Evolutionary conservation across 2,888 invertebrate genomes (phyloP), one percentile per base, ranked within the genome.

Genomic region (Lithophane leautieri): DNA sequence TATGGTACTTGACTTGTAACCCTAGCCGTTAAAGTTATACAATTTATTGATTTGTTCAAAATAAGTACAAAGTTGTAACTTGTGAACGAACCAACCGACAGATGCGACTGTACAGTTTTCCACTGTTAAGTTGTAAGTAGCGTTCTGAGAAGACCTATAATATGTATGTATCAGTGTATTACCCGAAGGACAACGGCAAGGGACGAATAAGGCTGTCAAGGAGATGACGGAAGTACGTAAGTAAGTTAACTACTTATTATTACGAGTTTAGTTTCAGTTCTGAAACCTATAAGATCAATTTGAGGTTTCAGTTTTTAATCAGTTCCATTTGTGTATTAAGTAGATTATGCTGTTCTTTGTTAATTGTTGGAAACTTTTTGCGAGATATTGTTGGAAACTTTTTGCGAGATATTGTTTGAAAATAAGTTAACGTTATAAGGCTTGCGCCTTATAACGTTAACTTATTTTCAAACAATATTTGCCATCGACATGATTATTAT

Each of bases 1-100:
- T 34, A 75, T 50, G 54, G 34, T 25, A 61, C 54, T 72, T 78
- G 44, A 69, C 65, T 62, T 67, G 71, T 60, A 68, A 75, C 40
- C 58, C 63, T 58, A 52, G 47, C 47, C 22, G 42, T 34, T 81
- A 66, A 73, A 61, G 19, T 47, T 66, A 75, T 11, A 62, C 11
- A 80, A 61, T 54, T 66, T 81, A 74, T 66, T 66, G 28, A 73
- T 56, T 47, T 73, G 47, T 66, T 11, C 40, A 50, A 14, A 28
- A 14, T 14, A 16, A 47, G 22, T 56, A 63, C 76, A 75, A 60
- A 56, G 40, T 73, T 42, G 22, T 34, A 56, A 63, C 19, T 63
- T 42, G 44, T 34, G 22, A 16, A 47, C 1, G 16, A 47, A 47
- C 8, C 14, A 28, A 22, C 28, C 12, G 25, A 50, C 28, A 7